Evolutionary conservation across 2,888 invertebrate genomes (phyloP), one percentile per base, ranked within the genome.

Genomic region (Diarsia brunnea): DNA sequence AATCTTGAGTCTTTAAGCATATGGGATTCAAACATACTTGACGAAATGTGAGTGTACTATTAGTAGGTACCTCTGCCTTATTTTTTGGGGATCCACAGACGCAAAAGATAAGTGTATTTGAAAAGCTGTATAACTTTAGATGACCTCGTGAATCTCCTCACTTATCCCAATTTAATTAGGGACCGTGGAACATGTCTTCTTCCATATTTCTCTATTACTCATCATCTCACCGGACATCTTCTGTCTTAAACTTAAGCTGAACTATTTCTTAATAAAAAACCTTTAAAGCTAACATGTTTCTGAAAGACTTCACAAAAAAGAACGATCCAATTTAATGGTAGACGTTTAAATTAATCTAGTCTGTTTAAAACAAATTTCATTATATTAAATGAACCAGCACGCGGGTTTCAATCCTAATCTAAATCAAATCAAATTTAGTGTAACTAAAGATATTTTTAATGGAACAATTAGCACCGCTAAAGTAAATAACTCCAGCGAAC

Each of bases 381-480:
- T 71, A 65, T 19, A 68, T 10, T 51, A 75, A 64, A 14, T 63
- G n/a, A 72, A 71, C 49, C 16, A 72, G 72, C 73, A 38, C 53
- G 47, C 43, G 53, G 11, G n/a, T 58, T 77, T 61, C 27, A 69
- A 78, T 65, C 19, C 14, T 3, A 69, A 78, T 67, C 31, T 69
- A 61, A 87, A 71, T 55, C 12, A 64, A 74, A 49, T 63, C 65
- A 80, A 82, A 73, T 77, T 66, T 21, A 81, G 61, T 65, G 60
- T 71, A 73, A 79, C 78, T 75, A 83, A 87, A 69, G 53, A 76
- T 65, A 79, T 72, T 71, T 87, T 78, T 76, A 69, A 75, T 68
- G 61, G 63, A 74, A 58, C 65, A 79, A 86, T 86, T 79, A 81
- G 67, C 75, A 72, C 71, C 63, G 64, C 63, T 64, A 60, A 69